Percentiles rank a stretch among this genome's conserved stretches.
phyloP scores from a whole-genome alignment of 2,888 invertebrate genomes.

The Pyralis farinalis region DNA sequence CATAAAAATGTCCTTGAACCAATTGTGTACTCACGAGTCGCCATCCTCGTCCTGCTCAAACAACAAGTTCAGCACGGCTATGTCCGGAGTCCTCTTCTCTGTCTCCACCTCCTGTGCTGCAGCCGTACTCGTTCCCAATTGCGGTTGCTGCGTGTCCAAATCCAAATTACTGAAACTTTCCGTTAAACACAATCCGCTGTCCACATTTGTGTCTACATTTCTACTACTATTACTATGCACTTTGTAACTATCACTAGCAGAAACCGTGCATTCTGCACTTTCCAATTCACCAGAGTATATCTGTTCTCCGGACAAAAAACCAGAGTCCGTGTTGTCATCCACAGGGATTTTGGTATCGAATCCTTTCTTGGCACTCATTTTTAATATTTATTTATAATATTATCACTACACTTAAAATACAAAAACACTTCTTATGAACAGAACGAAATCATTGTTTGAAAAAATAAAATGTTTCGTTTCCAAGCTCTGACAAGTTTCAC shows the following conservation, averaged over 20 bases:
- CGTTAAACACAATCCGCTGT: conserved; percentile 84
- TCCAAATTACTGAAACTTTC: conserved; percentile 83
- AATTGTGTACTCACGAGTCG: conserved; percentile 88
- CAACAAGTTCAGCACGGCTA: conserved; percentile 83
- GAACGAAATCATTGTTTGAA: conserved; percentile 47
- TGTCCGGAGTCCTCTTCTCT: conserved; percentile 24
- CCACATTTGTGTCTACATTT: conserved; percentile 50
- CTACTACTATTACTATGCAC: conserved; percentile 40
- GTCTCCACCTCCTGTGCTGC: conserved; percentile 23
- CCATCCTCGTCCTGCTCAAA: conserved; percentile 91
- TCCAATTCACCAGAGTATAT: conserved; percentile 31
- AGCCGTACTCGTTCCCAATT: conserved; percentile 25
- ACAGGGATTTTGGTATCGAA: conserved; percentile 52
- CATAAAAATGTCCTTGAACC: neutral
- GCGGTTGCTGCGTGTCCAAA: conserved; percentile 26
- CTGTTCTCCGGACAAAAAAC: conserved; percentile 54
- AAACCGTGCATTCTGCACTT: conserved; percentile 14
- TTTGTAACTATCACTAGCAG: conserved; percentile 36
- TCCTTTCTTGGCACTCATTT: conserved; percentile 68
- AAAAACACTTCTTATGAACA: conserved; percentile 20
- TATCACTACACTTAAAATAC: conserved; percentile 11
- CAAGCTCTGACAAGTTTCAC: conserved; percentile 27
- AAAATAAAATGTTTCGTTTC: conserved; percentile 17
- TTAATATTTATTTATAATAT: conserved; percentile 4
- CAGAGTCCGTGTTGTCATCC: conserved; percentile 58